A percentile compares a stretch with the other conserved stretches of the same genome.
Evolutionary conservation across 2,888 invertebrate genomes (phyloP).

Genomic region (Lomographa bimaculata): DNA sequence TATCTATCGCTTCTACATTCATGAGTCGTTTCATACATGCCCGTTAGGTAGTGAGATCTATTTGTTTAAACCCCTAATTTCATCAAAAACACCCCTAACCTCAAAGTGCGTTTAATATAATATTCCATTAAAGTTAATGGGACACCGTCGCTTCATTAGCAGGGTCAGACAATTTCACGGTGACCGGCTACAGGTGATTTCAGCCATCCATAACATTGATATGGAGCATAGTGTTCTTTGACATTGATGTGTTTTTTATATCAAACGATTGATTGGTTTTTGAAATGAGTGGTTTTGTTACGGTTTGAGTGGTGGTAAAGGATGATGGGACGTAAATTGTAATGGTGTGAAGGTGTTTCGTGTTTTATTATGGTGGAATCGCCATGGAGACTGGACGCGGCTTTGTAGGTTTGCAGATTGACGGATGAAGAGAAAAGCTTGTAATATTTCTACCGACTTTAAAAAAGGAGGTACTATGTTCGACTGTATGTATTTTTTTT

Average conservation of each 20-base stretch:
- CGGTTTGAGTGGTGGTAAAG: constrained; percentile 15
- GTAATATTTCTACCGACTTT: not conserved
- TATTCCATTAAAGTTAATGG: constrained; percentile 30
- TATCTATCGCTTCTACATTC: too few species aligned
- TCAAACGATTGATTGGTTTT: constrained; percentile 28
- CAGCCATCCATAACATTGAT: constrained; percentile 37
- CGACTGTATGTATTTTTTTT: too few species aligned
- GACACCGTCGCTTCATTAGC: constrained; percentile 29
- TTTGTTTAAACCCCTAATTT: too few species aligned
- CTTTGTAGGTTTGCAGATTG: too few species aligned
- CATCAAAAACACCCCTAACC: too few species aligned
- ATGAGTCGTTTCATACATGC: too few species aligned
- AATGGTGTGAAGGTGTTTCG: too few species aligned
- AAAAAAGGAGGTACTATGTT: not conserved
- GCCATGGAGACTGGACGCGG: too few species aligned
- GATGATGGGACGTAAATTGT: constrained; percentile 1
- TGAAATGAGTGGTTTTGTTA: constrained; percentile 28
- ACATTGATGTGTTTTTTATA: constrained; percentile 31
- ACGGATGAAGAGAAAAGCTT: not conserved
- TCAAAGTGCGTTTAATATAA: constrained; percentile 20
- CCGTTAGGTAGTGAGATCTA: too few species aligned
- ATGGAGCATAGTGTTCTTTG: too few species aligned
- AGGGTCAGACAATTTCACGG: constrained; percentile 48
- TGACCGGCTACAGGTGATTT: constrained; percentile 45
- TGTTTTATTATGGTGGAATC: too few species aligned